Percentiles rank a stretch among this genome's conserved stretches.
These are phyloP conservation scores for Zaprionus tsacasi DNA, from an alignment of 1,140 invertebrate genomes.

Conservation along the genomic window DNA sequence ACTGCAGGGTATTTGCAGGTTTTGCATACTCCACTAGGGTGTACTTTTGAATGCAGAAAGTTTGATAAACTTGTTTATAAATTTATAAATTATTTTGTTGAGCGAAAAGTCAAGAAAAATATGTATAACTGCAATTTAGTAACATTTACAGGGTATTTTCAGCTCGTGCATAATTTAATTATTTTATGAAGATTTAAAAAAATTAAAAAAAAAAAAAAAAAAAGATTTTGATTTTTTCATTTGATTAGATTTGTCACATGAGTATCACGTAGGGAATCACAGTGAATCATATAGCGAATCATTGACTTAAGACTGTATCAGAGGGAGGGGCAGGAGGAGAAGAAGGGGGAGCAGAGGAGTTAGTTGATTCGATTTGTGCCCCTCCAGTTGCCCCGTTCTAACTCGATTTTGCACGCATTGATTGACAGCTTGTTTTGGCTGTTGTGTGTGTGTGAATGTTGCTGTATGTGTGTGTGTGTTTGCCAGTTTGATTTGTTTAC, in stretches of 20 bases:
- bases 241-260: too few relatives aligned
- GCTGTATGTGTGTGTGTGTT: neutral
- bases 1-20: neutral
- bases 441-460: neutral
- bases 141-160: too few relatives aligned
- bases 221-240: too few relatives aligned
- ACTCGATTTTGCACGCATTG: conserved; percentile 42
- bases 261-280: too few relatives aligned
- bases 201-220: too few relatives aligned
- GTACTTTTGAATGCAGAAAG: neutral
- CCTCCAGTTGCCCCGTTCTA: conserved; percentile 24
- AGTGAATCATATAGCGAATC: conserved; percentile 14
- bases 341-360: neutral
- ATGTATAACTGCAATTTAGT: too few relatives aligned
- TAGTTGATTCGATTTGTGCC: conserved; percentile 31
- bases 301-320: neutral
- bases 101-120: too few relatives aligned
- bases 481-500: conserved; percentile 40
- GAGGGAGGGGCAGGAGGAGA: too few relatives aligned
- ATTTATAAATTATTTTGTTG: too few relatives aligned
- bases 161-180: too few relatives aligned
- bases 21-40: neutral
- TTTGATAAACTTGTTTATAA: too few relatives aligned
- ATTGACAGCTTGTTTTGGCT: conserved; percentile 43
- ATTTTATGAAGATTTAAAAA: too few relatives aligned